Percentiles rank a stretch among this genome's conserved stretches.
Conservation (phyloP, 2,888 invertebrate genomes). For the Drosophila aldrichi region DNA sequence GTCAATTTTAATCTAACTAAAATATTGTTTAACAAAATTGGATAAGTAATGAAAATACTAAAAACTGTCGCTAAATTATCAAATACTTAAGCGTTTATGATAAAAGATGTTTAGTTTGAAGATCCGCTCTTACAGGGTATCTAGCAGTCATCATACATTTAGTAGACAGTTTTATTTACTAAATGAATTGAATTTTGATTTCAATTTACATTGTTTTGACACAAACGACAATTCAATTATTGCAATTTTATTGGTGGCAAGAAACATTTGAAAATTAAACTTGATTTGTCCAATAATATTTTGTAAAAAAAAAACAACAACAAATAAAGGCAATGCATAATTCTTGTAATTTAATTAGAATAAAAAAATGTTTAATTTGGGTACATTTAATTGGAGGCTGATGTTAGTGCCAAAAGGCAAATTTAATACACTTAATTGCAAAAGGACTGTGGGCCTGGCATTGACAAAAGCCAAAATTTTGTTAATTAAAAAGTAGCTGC, state of each 20-base stretch:
- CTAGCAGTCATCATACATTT: background rate
- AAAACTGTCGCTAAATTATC: background rate
- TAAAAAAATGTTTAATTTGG: slow-evolving; percentile 44
- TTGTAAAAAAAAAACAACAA: background rate
- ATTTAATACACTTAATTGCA: slow-evolving; percentile 67
- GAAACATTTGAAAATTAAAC: slow-evolving; percentile 3
- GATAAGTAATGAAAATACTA: background rate
- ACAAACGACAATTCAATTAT: slow-evolving; percentile 17
- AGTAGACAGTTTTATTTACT: background rate
- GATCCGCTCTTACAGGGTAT: background rate
- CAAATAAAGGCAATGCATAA: slow-evolving; percentile 25
- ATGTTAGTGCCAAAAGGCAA: slow-evolving; percentile 37
- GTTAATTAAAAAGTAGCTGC: slow-evolving; percentile 62
- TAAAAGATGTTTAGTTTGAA: background rate
- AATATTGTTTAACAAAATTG: background rate
- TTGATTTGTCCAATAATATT: background rate
- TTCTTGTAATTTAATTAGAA: slow-evolving; percentile 59
- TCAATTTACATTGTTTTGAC: slow-evolving; percentile 10
- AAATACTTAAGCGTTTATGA: background rate
- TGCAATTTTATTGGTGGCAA: background rate
- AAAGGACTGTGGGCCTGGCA: slow-evolving; percentile 26
- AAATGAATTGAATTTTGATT: background rate
- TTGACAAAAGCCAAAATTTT: slow-evolving; percentile 41
- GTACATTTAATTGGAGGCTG: background rate
- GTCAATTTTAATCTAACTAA: no score